A percentile compares a stretch with the other conserved stretches of the same genome.
Evolutionary conservation across 1,140 invertebrate genomes (phyloP).

Genomic region (Apis laboriosa): DNA sequence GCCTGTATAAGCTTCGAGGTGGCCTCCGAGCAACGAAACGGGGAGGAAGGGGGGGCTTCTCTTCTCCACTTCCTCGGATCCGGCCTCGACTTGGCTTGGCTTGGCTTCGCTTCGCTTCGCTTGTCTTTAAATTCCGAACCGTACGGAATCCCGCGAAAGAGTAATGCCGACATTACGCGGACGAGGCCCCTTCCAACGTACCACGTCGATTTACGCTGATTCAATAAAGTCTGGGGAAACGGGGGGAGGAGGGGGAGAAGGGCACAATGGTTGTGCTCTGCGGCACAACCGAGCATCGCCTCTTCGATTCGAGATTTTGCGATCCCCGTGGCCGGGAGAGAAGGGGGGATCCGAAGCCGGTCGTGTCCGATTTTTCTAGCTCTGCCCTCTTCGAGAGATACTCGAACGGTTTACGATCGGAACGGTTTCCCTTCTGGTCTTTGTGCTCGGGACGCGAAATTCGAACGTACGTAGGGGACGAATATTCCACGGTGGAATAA

Average conservation of each 20-base stretch:
- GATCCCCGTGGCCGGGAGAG: neutral
- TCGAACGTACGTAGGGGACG: too few species aligned
- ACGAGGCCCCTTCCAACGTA: neutral
- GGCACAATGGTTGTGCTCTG: neutral
- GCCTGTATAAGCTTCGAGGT: conserved; percentile 30
- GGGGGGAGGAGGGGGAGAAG: too few species aligned
- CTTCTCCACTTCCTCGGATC: conserved; percentile 48
- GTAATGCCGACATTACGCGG: conserved; percentile 50
- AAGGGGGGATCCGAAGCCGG: neutral
- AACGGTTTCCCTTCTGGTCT: neutral
- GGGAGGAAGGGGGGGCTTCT: neutral
- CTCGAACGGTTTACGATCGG: neutral
- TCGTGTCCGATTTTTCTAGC: neutral
- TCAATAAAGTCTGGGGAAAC: conserved; percentile 49
- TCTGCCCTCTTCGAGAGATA: neutral
- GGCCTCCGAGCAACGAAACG: conserved; percentile 29
- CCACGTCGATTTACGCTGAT: conserved; percentile 53
- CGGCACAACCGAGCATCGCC: neutral
- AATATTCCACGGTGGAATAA: too few species aligned
- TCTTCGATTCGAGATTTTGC: conserved; percentile 10
- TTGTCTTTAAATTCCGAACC: conserved; percentile 56
- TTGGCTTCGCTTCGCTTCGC: neutral
- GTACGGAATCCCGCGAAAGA: conserved; percentile 49
- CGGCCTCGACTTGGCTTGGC: neutral
- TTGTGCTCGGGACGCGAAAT: too few species aligned